phyloP scores from a whole-genome alignment of 2,797 vertebrate genomes.

The Trachops cirrhosus region DNA sequence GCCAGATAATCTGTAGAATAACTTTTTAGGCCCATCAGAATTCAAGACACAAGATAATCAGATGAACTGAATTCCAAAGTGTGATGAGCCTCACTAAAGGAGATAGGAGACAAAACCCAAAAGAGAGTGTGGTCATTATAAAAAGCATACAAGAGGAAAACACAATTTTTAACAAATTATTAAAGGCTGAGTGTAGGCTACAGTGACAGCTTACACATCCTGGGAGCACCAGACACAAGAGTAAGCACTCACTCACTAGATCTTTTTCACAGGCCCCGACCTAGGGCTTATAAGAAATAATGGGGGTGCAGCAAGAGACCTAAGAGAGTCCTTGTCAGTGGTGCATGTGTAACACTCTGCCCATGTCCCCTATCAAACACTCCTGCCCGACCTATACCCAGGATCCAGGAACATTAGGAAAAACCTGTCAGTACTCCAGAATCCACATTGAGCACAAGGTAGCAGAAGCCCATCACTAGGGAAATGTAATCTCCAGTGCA shows the following conservation, averaged over 20 bases:
- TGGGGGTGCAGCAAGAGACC: neutral
- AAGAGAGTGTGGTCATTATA: neutral
- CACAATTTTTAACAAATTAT: neutral
- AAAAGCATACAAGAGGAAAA: slow-evolving; percentile 18
- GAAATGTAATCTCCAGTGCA: neutral
- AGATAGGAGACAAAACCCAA: neutral
- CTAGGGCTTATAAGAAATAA: slow-evolving; percentile 4
- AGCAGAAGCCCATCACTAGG: neutral
- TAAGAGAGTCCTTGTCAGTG: neutral
- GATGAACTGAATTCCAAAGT: neutral
- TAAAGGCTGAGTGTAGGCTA: neutral
- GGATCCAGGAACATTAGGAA: neutral
- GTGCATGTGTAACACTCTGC: neutral
- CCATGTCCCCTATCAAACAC: neutral
- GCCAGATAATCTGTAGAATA: neutral
- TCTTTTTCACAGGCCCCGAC: neutral
- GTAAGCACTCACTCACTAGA: neutral
- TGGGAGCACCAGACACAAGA: neutral
- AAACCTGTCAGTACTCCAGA: neutral
- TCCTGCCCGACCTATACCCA: neutral
- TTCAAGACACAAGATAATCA: slow-evolving; percentile 13
- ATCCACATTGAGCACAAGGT: neutral
- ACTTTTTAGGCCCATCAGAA: neutral
- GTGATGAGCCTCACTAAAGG: neutral
- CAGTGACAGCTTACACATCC: neutral